These are phyloP conservation scores for Urocitellus parryii DNA, from an alignment of 2,113 vertebrate species.

Conservation along the genomic window DNA sequence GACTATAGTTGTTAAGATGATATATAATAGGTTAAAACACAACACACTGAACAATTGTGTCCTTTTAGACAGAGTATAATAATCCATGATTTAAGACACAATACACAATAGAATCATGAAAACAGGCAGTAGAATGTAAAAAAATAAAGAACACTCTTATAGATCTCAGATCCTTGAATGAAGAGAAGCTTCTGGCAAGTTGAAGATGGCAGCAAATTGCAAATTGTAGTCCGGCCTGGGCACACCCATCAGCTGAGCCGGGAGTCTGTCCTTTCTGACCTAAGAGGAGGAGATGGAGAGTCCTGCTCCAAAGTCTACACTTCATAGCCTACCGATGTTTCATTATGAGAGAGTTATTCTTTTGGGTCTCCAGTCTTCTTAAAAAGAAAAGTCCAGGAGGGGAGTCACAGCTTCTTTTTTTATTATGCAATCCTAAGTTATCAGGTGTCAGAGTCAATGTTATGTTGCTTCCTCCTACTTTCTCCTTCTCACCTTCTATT, in stretches of 20 bases:
- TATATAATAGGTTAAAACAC: neutral
- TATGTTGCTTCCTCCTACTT: neutral
- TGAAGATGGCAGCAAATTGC: neutral
- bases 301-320: neutral
- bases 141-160: neutral
- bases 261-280: neutral
- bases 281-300: neutral
- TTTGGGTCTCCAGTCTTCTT: neutral
- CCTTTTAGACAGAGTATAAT: neutral
- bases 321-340: neutral
- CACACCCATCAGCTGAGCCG: neutral
- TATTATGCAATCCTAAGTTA: neutral
- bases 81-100: constrained; percentile 25
- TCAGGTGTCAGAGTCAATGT: neutral
- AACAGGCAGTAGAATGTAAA: neutral
- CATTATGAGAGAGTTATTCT: neutral
- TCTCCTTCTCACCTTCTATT: neutral
- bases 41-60: neutral
- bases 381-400: neutral
- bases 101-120: neutral
- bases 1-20: neutral
- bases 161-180: neutral
- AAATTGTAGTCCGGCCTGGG: neutral
- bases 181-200: neutral
- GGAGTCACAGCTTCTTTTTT: neutral